A percentile compares a stretch with the other conserved stretches of the same genome.
Conservation (phyloP, 2,113 vertebrate species). For the Myotis yumanensis region DNA sequence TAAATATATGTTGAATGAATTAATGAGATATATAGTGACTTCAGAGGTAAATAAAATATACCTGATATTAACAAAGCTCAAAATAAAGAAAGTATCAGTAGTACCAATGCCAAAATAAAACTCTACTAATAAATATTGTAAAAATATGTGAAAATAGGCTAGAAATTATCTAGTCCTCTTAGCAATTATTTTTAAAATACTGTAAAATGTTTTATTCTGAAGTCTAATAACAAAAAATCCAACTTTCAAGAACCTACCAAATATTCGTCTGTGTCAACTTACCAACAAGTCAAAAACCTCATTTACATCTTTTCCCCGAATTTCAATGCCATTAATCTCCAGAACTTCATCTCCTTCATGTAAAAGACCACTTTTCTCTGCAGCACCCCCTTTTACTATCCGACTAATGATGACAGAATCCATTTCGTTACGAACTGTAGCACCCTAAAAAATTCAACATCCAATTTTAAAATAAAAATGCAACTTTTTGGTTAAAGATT, state of each 20-base stretch:
- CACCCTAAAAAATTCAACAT: slow-evolving; percentile 86
- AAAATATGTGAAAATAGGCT: neutral
- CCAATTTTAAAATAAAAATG: slow-evolving; percentile 47
- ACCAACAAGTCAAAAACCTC: slow-evolving; percentile 97
- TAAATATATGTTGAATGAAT: slow-evolving; percentile 7
- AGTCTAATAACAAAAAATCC: neutral
- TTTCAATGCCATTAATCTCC: slow-evolving; percentile 94
- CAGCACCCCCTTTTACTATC: slow-evolving; percentile 95
- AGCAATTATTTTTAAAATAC: neutral
- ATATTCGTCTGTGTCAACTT: slow-evolving; percentile 76
- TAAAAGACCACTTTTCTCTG: slow-evolving; percentile 94
- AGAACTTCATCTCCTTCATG: slow-evolving; percentile 97
- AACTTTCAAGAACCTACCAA: neutral
- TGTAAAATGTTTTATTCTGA: slow-evolving; percentile 24
- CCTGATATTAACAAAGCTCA: neutral
- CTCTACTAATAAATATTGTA: slow-evolving; percentile 15
- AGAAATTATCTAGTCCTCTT: neutral
- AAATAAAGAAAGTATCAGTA: neutral
- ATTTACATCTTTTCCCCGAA: slow-evolving; percentile 96
- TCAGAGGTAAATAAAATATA: slow-evolving; percentile 46
- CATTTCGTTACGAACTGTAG: slow-evolving; percentile 95
- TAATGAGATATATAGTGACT: slow-evolving; percentile 31
- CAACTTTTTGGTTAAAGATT: neutral
- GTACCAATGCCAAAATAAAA: neutral
- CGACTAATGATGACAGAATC: slow-evolving; percentile 97